Conservation (phyloP, 1,140 invertebrate species). For the Euglossa dilemma region DNA sequence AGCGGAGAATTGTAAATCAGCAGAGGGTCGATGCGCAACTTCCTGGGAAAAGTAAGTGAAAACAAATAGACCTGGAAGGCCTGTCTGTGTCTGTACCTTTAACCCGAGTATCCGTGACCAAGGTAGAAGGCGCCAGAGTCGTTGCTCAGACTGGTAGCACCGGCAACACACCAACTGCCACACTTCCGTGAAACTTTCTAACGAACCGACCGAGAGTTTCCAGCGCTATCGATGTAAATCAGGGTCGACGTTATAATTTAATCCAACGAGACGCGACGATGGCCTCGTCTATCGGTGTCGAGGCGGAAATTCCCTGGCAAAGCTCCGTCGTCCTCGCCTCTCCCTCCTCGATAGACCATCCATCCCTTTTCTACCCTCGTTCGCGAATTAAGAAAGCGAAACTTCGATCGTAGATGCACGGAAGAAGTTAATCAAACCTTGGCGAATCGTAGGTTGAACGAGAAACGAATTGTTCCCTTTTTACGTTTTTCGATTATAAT, state of each 20-base stretch:
- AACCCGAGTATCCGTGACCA: neutral
- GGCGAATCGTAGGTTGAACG: no score
- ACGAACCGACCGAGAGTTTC: conserved; percentile 38
- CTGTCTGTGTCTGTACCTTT: neutral
- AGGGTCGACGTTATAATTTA: conserved; percentile 60
- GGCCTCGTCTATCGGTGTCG: conserved; percentile 34
- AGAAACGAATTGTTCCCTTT: no score
- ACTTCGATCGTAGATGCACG: no score
- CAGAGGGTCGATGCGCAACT: conserved; percentile 32
- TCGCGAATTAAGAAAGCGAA: neutral
- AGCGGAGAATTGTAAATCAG: conserved; percentile 64
- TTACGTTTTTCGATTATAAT: no score
- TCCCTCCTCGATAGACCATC: neutral
- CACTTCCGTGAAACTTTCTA: conserved; percentile 56
- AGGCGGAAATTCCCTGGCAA: conserved; percentile 8
- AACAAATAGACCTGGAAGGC: conserved; percentile 33
- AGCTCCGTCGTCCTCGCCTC: neutral
- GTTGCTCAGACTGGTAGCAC: conserved; percentile 22
- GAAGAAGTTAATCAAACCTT: no score
- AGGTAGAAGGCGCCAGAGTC: conserved; percentile 3
- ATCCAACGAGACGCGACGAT: conserved; percentile 18
- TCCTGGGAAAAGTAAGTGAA: conserved; percentile 43
- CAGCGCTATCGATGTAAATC: conserved; percentile 56
- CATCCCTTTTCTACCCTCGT: neutral
- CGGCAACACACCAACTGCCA: conserved; percentile 38